These are phyloP conservation scores for Oreocharis arfaki DNA, from an alignment of 2,113 vertebrate species.

Conservation along the genomic window DNA sequence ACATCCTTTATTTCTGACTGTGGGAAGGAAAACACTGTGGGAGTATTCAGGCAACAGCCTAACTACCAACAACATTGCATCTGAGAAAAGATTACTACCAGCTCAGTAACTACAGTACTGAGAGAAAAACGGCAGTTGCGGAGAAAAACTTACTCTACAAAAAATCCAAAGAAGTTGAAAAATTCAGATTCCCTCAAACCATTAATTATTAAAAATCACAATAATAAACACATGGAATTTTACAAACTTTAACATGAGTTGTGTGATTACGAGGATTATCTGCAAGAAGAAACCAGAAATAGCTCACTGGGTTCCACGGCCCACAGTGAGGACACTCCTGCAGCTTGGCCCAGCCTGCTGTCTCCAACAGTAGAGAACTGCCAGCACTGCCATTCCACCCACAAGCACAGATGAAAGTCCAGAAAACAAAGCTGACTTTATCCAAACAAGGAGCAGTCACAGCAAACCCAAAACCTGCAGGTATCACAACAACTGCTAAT, in stretches of 20 bases:
- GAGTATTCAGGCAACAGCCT: background rate
- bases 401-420: background rate
- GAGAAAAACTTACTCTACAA: background rate
- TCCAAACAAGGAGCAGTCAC: background rate
- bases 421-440: background rate
- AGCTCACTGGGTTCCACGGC: accelerated
- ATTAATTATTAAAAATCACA: background rate
- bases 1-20: background rate
- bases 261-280: background rate
- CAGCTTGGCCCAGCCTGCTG: background rate
- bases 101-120: background rate
- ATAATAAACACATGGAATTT: background rate
- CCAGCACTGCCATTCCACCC: background rate
- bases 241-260: background rate
- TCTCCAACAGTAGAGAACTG: background rate
- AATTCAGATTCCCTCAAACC: background rate
- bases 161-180: background rate
- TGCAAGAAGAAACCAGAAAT: background rate
- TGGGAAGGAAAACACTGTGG: slow-evolving; percentile 23
- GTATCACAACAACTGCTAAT: background rate
- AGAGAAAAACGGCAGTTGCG: background rate
- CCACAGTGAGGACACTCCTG: background rate
- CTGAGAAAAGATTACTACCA: background rate
- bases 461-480: background rate
- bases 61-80: background rate